Conservation (phyloP, 2,797 vertebrate species). For the Sparidentex hasta region DNA sequence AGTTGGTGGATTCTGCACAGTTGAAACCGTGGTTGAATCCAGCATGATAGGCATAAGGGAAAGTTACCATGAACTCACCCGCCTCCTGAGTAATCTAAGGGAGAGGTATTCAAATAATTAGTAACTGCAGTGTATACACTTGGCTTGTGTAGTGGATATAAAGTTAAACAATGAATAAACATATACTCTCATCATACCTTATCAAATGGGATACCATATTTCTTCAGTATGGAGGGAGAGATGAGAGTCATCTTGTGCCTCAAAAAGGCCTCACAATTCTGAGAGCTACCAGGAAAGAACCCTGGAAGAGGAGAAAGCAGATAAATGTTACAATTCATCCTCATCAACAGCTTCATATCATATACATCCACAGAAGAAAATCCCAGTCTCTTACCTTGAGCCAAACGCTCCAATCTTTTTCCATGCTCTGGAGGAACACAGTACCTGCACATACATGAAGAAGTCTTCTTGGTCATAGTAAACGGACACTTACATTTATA, state of each 20-base stretch:
- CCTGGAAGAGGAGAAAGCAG: constrained; percentile 78
- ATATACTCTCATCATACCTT: constrained; percentile 84
- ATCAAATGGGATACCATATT: constrained; percentile 97
- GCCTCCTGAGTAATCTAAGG: constrained; percentile 96
- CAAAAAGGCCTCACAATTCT: constrained; percentile 97
- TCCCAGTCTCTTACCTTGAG: constrained; percentile 89
- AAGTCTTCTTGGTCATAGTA: constrained; percentile 8
- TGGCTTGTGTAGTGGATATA: neutral
- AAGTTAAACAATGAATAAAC: neutral
- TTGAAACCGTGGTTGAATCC: constrained; percentile 99
- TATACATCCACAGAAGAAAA: neutral
- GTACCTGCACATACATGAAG: constrained; percentile 87
- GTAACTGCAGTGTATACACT: neutral
- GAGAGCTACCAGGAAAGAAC: constrained; percentile 96
- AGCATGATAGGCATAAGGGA: constrained; percentile 98
- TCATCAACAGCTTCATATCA: neutral
- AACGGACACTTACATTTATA: neutral
- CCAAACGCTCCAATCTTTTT: constrained; percentile 94
- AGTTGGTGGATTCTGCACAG: constrained; percentile 99
- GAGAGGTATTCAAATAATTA: constrained; percentile 4
- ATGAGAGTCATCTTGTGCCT: constrained; percentile 99
- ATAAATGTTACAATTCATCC: neutral
- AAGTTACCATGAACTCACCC: constrained; percentile 98
- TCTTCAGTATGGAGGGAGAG: constrained; percentile 96
- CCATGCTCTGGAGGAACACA: constrained; percentile 95